Conservation (phyloP, 2,888 invertebrate genomes). For the Drosophila subsilvestris region DNA sequence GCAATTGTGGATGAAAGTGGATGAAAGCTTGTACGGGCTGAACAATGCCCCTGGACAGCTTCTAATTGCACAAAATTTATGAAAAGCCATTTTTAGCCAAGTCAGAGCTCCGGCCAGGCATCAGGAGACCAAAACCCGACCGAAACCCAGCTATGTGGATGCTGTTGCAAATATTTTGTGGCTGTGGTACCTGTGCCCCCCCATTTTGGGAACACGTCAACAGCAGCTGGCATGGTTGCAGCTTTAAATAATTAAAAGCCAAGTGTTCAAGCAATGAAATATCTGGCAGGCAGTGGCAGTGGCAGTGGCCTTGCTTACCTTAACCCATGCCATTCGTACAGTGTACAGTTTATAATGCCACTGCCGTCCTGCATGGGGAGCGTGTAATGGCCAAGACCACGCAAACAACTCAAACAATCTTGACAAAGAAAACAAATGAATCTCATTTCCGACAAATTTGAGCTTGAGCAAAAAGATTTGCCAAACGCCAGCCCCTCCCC, state of each 20-base stretch:
- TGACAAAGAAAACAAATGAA: constrained; percentile 69
- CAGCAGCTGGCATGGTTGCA: constrained; percentile 60
- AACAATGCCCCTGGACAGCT: constrained; percentile 24
- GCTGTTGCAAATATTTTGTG: constrained; percentile 52
- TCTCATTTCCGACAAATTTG: constrained; percentile 76
- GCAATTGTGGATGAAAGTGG: not conserved
- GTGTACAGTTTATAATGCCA: constrained; percentile 38
- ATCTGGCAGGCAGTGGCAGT: constrained; percentile 43
- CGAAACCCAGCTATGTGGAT: constrained; percentile 17
- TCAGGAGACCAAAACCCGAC: constrained; percentile 13
- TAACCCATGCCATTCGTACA: not conserved
- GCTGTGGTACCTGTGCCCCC: constrained; percentile 6
- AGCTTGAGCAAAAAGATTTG: constrained; percentile 60
- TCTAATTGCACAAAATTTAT: constrained; percentile 54
- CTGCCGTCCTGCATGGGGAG: constrained; percentile 30
- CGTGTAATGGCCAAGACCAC: constrained; percentile 27
- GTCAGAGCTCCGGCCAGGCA: constrained; percentile 18
- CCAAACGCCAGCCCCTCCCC: constrained; percentile 32
- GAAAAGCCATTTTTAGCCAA: constrained; percentile 44
- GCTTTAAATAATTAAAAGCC: constrained; percentile 73
- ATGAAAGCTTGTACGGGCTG: not conserved
- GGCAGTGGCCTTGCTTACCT: constrained; percentile 17
- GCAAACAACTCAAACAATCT: constrained; percentile 36
- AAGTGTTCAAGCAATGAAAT: constrained; percentile 50
- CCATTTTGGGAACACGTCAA: constrained; percentile 50